Percentiles rank a stretch among this genome's conserved stretches.
phyloP scores from a whole-genome alignment of 2,113 vertebrate genomes.

The Orthonyx spaldingii region DNA sequence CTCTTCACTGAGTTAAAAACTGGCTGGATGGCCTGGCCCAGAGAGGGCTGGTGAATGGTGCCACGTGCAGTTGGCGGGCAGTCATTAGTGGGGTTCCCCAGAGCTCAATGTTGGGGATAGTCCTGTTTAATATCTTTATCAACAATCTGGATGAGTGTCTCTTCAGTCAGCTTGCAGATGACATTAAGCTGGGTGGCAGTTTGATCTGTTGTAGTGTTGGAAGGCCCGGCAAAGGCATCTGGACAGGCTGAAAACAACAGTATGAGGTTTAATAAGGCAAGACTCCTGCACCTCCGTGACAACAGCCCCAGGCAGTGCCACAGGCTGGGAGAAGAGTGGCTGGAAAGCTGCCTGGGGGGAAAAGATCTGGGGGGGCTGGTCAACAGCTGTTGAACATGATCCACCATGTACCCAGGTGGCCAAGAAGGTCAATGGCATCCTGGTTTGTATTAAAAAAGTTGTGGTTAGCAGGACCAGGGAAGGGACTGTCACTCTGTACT shows the following conservation, averaged over 20 bases:
- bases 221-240: background rate
- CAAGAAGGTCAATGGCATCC: background rate
- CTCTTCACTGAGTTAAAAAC: background rate
- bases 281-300: background rate
- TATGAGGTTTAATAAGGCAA: background rate
- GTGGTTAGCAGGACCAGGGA: background rate
- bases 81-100: too few species aligned
- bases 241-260: background rate
- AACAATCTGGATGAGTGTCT: rapidly evolving
- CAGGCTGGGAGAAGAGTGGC: background rate
- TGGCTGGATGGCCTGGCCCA: background rate
- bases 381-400: rapidly evolving
- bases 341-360: rapidly evolving
- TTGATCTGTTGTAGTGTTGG: background rate
- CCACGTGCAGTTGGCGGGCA: rapidly evolving
- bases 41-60: background rate
- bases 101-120: background rate
- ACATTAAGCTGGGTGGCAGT: background rate
- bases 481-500: background rate
- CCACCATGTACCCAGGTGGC: background rate
- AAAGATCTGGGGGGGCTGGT: rapidly evolving
- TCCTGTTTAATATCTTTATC: background rate
- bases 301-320: background rate
- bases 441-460: background rate
- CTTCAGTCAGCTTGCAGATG: background rate